These are phyloP conservation scores for Lamellibrachia luymesi DNA, from an alignment of 1,140 invertebrate species.

Conservation along the genomic window DNA sequence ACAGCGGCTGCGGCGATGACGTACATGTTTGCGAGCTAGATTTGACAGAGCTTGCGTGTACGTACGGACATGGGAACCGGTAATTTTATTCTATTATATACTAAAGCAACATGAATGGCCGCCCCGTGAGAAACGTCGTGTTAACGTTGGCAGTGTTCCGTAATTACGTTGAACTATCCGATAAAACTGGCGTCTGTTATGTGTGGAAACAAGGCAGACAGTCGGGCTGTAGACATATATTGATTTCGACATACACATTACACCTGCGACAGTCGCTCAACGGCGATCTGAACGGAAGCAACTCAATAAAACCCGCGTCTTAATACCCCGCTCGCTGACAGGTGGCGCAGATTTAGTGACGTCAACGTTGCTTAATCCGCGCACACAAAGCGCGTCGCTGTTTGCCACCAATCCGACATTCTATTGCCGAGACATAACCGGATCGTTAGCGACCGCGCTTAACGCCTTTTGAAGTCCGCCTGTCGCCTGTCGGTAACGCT, in stretches of 20 bases:
- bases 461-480: not conserved
- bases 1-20: too few relatives aligned
- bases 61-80: not conserved
- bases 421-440: not conserved
- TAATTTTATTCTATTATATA: slow-evolving; percentile 2
- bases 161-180: not conserved
- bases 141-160: not conserved
- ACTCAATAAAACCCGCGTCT: not conserved
- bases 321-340: not conserved
- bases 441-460: not conserved
- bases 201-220: not conserved
- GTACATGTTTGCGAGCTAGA: not conserved
- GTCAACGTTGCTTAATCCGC: not conserved
- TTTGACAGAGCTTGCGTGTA: not conserved
- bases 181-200: not conserved
- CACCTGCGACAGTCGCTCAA: not conserved
- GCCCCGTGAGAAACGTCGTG: not conserved
- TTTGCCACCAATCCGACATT: not conserved
- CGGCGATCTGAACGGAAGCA: not conserved
- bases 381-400: not conserved
- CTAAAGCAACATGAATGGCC: not conserved
- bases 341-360: not conserved
- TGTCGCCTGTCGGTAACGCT: not conserved
- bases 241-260: not conserved
- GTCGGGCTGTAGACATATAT: not conserved